phyloP scores from a whole-genome alignment of 2,888 invertebrate genomes.

The Hybos culiciformis region DNA sequence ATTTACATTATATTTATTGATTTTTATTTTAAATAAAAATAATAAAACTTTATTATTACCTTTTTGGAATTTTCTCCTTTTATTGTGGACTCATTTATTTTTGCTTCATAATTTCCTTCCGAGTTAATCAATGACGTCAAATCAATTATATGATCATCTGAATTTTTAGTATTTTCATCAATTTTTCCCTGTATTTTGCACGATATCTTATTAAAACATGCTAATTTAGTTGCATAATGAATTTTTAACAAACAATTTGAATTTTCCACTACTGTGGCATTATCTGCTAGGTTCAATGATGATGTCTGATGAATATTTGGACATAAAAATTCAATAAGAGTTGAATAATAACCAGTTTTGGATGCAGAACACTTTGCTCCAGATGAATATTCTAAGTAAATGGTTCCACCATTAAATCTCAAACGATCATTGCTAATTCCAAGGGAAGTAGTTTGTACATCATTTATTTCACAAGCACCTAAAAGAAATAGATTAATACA shows the following conservation, averaged over 20 bases:
- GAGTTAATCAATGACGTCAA: conserved; percentile 33
- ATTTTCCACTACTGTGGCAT: conserved; percentile 33
- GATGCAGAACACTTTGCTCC: conserved; percentile 23
- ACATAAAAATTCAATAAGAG: conserved; percentile 36
- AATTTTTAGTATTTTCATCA: conserved; percentile 21
- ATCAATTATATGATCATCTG: conserved; percentile 24
- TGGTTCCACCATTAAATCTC: conserved; percentile 22
- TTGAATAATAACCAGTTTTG: conserved; percentile 27
- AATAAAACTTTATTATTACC: conserved; percentile 19
- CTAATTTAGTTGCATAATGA: conserved; percentile 32
- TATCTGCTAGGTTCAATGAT: no score
- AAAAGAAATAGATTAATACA: conserved; percentile 11
- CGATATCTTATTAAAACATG: conserved; percentile 31
- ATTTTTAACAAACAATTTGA: conserved; percentile 34
- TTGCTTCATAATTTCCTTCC: conserved; percentile 31
- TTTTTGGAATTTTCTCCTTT: conserved; percentile 25
- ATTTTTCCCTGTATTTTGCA: conserved; percentile 27
- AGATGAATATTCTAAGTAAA: conserved; percentile 31
- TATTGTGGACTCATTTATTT: conserved; percentile 23
- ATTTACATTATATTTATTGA: neutral
- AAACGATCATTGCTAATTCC: conserved; percentile 28
- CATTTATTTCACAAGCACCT: conserved; percentile 28
- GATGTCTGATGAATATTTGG: no score
- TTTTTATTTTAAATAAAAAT: neutral
- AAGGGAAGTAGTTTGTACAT: conserved; percentile 24